Conservation (phyloP, 2,888 invertebrate genomes). For the Habroteleia sp. region DNA sequence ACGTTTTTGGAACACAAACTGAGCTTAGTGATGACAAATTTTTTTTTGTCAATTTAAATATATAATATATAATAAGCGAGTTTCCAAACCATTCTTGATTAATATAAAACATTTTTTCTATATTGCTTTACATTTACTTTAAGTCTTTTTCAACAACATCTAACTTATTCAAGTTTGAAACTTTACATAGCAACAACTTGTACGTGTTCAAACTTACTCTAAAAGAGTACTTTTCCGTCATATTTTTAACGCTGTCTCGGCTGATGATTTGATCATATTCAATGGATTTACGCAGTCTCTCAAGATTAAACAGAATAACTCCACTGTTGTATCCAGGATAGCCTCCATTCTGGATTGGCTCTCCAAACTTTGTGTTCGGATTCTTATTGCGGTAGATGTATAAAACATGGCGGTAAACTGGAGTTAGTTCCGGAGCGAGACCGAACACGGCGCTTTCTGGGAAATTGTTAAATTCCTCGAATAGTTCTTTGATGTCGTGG, state of each 20-base stretch:
- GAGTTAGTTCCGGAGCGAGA: constrained; percentile 87
- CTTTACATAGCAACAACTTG: no score
- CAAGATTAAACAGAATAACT: constrained; percentile 87
- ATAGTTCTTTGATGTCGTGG: constrained; percentile 85
- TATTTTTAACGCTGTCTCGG: constrained; percentile 82
- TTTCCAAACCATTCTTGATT: no score
- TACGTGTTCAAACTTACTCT: constrained; percentile 77
- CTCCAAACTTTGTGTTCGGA: constrained; percentile 85
- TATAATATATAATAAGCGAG: no score
- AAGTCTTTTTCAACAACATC: no score
- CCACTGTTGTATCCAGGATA: constrained; percentile 92
- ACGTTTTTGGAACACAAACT: no score
- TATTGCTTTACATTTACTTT: no score
- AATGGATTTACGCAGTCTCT: constrained; percentile 85
- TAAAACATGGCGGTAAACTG: constrained; percentile 89
- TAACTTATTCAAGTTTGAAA: no score
- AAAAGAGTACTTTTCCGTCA: constrained; percentile 85
- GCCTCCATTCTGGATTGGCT: constrained; percentile 81
- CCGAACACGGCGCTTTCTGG: constrained; percentile 86
- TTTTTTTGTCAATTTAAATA: no score
- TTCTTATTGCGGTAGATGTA: constrained; percentile 85
- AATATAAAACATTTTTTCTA: no score
- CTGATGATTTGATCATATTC: constrained; percentile 84
- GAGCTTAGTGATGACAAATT: no score
- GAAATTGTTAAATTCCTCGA: constrained; percentile 86